Conservation (phyloP, 1,140 invertebrate genomes). For the Heliconius eleuchia region DNA sequence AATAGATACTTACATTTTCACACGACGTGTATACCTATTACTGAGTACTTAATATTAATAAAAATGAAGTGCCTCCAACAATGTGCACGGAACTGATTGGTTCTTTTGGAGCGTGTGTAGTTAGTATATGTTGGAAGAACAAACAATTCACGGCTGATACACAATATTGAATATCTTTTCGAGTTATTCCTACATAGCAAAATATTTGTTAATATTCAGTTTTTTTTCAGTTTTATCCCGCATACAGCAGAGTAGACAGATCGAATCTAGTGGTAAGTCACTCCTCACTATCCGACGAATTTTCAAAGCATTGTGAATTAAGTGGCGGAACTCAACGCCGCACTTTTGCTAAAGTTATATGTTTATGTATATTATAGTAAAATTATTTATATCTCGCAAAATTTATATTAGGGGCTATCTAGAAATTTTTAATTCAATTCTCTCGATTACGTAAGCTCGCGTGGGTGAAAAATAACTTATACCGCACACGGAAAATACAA, state of each 20-base stretch:
- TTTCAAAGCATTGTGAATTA: too few species aligned
- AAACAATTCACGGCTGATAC: not conserved
- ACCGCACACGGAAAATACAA: not conserved
- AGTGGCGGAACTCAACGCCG: too few species aligned
- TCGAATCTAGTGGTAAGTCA: too few species aligned
- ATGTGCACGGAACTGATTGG: not conserved
- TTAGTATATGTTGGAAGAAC: not conserved
- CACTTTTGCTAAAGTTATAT: too few species aligned
- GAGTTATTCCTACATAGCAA: too few species aligned
- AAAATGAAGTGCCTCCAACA: not conserved
- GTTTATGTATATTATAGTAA: not conserved
- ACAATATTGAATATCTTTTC: not conserved
- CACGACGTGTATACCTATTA: not conserved
- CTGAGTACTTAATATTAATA: not conserved
- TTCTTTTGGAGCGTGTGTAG: not conserved
- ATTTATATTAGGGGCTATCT: not conserved
- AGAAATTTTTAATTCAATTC: not conserved
- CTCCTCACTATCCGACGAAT: not conserved
- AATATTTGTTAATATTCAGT: not conserved
- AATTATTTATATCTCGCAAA: not conserved
- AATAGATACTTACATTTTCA: not conserved
- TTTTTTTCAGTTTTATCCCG: not conserved
- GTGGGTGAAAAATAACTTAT: not conserved
- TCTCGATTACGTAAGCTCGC: not conserved
- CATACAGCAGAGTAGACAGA: too few species aligned